Evolutionary conservation across 2,797 vertebrate genomes (phyloP).

Genomic region (Onychomys arenicola): DNA sequence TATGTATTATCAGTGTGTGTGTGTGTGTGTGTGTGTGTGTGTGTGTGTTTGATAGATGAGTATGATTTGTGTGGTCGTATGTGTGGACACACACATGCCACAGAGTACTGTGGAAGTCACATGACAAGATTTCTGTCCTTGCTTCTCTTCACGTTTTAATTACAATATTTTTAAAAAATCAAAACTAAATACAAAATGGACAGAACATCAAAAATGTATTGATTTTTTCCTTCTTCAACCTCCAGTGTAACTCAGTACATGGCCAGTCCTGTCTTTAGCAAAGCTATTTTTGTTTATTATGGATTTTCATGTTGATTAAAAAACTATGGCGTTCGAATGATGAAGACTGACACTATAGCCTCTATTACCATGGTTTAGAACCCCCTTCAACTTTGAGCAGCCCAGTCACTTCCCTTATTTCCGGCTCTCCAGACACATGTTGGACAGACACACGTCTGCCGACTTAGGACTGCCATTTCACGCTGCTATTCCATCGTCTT

Average conservation of each 20-base stretch:
- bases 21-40: neutral
- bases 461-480: neutral
- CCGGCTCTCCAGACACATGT: neutral
- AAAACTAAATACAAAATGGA: neutral
- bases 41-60: neutral
- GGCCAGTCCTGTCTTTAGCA: neutral
- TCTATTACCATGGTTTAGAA: neutral
- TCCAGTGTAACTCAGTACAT: neutral
- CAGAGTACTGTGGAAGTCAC: neutral
- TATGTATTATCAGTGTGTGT: neutral
- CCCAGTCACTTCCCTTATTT: too few species aligned
- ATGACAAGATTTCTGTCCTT: neutral
- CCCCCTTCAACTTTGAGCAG: neutral
- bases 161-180: neutral
- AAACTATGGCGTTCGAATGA: neutral
- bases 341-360: neutral
- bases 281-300: slow-evolving; percentile 1
- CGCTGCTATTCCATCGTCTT: neutral
- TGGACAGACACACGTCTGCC: neutral
- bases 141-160: neutral
- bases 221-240: neutral
- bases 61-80: neutral
- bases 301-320: neutral
- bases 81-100: neutral
- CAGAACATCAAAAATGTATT: neutral